These are phyloP conservation scores for Morelia viridis DNA, from an alignment of 2,797 vertebrate species.

Conservation along the genomic window DNA sequence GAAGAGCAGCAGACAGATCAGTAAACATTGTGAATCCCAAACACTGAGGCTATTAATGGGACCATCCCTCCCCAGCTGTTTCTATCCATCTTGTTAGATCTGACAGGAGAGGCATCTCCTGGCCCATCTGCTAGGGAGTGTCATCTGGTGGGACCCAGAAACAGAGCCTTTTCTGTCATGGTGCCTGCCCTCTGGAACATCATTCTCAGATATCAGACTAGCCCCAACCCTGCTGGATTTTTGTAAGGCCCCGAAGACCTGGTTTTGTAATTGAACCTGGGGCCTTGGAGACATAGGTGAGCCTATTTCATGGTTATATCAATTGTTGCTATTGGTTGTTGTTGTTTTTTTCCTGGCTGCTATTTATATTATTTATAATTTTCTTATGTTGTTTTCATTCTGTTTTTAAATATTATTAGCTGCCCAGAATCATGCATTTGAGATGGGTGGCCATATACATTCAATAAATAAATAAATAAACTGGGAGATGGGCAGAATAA, in stretches of 20 bases:
- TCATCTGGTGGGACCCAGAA: not conserved
- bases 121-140: not conserved
- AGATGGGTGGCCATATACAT: not conserved
- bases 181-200: not conserved
- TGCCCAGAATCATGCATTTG: not conserved
- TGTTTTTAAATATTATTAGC: not conserved
- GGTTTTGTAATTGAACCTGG: not conserved
- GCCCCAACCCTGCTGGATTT: not conserved
- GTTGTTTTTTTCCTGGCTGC: not conserved
- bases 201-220: not conserved
- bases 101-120: not conserved
- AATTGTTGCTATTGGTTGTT: not conserved
- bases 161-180: not conserved
- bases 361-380: not conserved
- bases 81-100: not conserved
- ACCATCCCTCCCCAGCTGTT: not conserved
- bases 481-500: slow-evolving; percentile 42
- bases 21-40: not conserved
- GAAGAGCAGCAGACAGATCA: slow-evolving; percentile 2
- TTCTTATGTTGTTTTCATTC: not conserved
- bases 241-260: not conserved
- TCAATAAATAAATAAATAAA: not conserved
- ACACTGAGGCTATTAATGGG: not conserved
- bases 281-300: not conserved
- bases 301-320: not conserved